Percentiles rank a stretch among this genome's conserved stretches.
Evolutionary conservation across 2,113 vertebrate genomes (phyloP).

Genomic region (Limnothrissa miodon): DNA sequence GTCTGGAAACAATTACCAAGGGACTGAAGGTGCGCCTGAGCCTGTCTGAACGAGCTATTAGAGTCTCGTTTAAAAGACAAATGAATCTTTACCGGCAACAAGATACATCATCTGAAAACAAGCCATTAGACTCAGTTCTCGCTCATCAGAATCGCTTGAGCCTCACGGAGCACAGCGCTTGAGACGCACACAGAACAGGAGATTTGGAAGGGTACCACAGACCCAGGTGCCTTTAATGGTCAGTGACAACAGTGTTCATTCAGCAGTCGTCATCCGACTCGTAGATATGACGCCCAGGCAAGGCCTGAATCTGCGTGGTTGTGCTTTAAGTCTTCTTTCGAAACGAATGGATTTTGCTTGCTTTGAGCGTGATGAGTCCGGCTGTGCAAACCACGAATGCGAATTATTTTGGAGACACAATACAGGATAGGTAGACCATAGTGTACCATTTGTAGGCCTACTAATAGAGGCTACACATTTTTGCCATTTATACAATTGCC

Average conservation of each 20-base stretch:
- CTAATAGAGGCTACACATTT: too few relatives aligned
- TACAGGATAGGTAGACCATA: too few relatives aligned
- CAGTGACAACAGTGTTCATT: background rate
- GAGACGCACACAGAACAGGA: background rate
- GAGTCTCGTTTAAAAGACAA: constrained; percentile 54
- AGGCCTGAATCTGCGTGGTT: background rate
- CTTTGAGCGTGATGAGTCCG: background rate
- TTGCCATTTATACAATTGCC: too few relatives aligned
- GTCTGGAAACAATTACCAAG: constrained; percentile 64
- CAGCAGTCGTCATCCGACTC: background rate
- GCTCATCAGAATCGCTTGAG: background rate
- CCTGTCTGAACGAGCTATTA: constrained; percentile 36
- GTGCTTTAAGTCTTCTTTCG: background rate
- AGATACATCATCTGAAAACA: constrained; percentile 62
- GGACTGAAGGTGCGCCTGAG: constrained; percentile 39
- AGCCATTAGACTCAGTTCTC: constrained; percentile 38
- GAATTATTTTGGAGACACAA: background rate
- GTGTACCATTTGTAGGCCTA: too few relatives aligned
- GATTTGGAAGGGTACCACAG: background rate
- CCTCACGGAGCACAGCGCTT: background rate
- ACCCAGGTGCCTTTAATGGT: background rate
- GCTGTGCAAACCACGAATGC: background rate
- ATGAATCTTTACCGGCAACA: constrained; percentile 60
- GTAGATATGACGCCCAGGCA: background rate
- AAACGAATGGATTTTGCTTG: background rate